These are phyloP conservation scores for Macrosteles quadrilineatus DNA, from an alignment of 1,140 invertebrate species.

Conservation along the genomic window DNA sequence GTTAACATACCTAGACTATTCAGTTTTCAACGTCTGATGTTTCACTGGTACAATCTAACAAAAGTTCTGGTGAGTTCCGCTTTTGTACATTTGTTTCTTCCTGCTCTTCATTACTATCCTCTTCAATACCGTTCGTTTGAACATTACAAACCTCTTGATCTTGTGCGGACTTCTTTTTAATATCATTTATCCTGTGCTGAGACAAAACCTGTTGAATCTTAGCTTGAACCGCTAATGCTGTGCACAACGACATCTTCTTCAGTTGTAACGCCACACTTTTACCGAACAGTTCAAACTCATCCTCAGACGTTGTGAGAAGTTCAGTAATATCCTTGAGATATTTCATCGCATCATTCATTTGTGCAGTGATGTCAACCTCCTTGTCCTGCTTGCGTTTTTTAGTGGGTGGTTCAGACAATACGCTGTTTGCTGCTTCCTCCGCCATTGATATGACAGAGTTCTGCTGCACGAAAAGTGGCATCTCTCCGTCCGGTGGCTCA, in stretches of 20 bases:
- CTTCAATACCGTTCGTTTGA: no score
- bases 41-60: no score
- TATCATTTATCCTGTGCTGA: slow-evolving; percentile 35
- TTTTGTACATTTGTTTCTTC: no score
- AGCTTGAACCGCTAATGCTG: slow-evolving; percentile 34
- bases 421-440: background rate
- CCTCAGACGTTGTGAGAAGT: slow-evolving; percentile 2
- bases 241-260: slow-evolving; percentile 36
- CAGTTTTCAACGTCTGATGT: no score
- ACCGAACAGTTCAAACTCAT: slow-evolving; percentile 39
- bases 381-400: background rate
- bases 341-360: background rate
- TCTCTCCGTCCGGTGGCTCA: slow-evolving; percentile 13
- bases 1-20: no score
- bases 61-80: no score
- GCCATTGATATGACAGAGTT: background rate
- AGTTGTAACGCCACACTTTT: slow-evolving; percentile 37
- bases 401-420: background rate
- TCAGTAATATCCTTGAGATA: slow-evolving; percentile 6
- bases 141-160: no score
- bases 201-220: slow-evolving; percentile 37
- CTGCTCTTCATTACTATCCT: no score
- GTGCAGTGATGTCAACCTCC: background rate
- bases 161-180: background rate
- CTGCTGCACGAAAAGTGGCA: slow-evolving; percentile 12